Evolutionary conservation across 2,113 vertebrate genomes (phyloP).

Genomic region (Protobothrops mucrosquamatus): DNA sequence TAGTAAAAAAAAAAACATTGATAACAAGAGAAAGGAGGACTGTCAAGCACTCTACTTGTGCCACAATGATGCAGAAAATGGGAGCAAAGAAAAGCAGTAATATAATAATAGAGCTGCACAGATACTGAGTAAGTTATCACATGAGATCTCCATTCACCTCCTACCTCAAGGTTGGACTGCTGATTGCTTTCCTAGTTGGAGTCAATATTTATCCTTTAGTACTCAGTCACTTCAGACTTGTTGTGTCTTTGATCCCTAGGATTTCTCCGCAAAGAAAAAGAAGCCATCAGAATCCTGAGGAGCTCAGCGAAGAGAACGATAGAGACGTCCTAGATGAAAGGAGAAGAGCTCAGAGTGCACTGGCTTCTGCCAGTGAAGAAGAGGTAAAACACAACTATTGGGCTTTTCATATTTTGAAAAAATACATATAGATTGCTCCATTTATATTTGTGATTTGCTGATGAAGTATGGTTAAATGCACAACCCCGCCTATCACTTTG

Average conservation of each 20-base stretch:
- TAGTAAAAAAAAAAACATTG: too few relatives aligned
- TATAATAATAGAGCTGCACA: too few relatives aligned
- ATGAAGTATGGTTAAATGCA: background rate
- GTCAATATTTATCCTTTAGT: background rate
- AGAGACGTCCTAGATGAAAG: conserved; percentile 82
- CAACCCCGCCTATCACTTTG: background rate
- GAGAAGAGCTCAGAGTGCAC: conserved; percentile 61
- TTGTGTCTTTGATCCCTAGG: background rate
- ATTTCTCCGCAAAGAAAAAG: conserved; percentile 46
- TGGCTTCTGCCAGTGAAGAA: conserved; percentile 62
- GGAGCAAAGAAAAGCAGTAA: too few relatives aligned
- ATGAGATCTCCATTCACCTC: too few relatives aligned
- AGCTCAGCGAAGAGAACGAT: conserved; percentile 74
- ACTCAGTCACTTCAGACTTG: background rate
- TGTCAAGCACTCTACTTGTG: too few relatives aligned
- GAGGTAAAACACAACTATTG: conserved; percentile 63
- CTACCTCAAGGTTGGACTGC: too few relatives aligned
- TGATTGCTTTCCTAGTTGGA: background rate
- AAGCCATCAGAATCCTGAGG: conserved; percentile 69
- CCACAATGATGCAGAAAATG: too few relatives aligned
- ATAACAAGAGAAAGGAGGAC: too few relatives aligned
- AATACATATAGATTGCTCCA: background rate
- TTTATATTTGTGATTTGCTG: background rate
- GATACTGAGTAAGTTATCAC: too few relatives aligned
- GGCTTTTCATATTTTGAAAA: background rate